Conservation (phyloP, 2,888 invertebrate genomes). For the Dryobotodes eremita region DNA sequence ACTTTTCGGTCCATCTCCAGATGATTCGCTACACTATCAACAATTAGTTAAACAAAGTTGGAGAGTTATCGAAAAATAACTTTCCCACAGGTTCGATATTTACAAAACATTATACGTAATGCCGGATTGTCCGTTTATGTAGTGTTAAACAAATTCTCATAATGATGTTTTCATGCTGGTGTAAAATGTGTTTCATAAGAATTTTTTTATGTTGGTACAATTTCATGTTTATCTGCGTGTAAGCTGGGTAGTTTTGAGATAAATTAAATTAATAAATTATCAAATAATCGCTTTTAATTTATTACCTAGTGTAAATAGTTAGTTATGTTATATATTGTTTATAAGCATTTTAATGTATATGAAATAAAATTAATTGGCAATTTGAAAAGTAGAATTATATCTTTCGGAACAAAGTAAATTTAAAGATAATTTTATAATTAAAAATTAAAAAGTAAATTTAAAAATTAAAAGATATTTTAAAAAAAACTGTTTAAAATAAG, state of each 20-base stretch:
- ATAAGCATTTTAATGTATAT: too few species aligned
- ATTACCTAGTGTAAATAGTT: too few species aligned
- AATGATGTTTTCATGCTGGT: slow-evolving; percentile 27
- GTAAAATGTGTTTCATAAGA: slow-evolving; percentile 27
- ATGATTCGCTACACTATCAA: slow-evolving; percentile 35
- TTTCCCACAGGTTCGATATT: slow-evolving; percentile 43
- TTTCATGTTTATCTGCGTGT: slow-evolving; percentile 1
- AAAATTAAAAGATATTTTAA: not conserved
- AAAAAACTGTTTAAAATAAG: too few species aligned
- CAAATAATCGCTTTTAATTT: not conserved
- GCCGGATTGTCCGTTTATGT: slow-evolving; percentile 35
- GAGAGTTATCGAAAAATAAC: slow-evolving; percentile 39
- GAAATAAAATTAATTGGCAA: not conserved
- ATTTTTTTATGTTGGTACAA: not conserved
- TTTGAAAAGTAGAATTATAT: not conserved
- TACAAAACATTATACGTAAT: slow-evolving; percentile 53
- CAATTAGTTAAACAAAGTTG: slow-evolving; percentile 38
- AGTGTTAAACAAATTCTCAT: slow-evolving; percentile 28
- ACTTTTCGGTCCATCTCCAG: slow-evolving; percentile 2
- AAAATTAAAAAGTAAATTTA: too few species aligned
- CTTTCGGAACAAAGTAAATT: not conserved
- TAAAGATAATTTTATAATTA: too few species aligned
- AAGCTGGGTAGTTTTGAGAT: not conserved
- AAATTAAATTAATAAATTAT: not conserved
- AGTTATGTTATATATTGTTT: too few species aligned